Percentiles rank a stretch among this genome's conserved stretches.
Conservation (phyloP, 2,797 vertebrate genomes). For the Discoglossus pictus region DNA sequence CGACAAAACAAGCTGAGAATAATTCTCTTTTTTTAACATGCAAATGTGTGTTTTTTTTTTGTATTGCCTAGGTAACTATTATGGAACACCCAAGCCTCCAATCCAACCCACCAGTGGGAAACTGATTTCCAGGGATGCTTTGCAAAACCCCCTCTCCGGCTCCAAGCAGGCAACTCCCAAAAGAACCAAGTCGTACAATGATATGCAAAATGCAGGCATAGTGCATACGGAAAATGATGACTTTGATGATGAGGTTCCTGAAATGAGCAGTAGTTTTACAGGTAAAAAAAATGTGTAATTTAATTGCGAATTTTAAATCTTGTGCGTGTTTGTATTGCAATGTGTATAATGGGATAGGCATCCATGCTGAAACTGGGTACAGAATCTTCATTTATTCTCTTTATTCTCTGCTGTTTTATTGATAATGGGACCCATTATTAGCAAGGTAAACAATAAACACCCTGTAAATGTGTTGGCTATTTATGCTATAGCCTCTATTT, state of each 20-base stretch:
- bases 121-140: constrained; percentile 95
- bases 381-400: too few species aligned
- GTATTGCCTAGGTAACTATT: constrained; percentile 98
- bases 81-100: constrained; percentile 98
- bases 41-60: constrained; percentile 82
- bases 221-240: constrained; percentile 85
- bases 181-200: constrained; percentile 97
- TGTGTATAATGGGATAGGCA: constrained; percentile 11
- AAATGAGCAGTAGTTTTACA: constrained; percentile 99
- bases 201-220: constrained; percentile 99
- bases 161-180: constrained; percentile 90
- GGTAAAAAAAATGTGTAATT: constrained; percentile 68
- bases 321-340: constrained; percentile 18
- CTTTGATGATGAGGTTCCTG: constrained; percentile 89
- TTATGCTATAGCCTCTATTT: too few species aligned
- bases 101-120: constrained; percentile 93
- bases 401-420: too few species aligned
- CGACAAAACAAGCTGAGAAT: constrained; percentile 31
- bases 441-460: too few species aligned
- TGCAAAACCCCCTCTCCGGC: constrained; percentile 87
- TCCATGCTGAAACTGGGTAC: constrained; percentile 5
- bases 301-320: constrained; percentile 7
- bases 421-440: too few species aligned
- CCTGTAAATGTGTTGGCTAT: too few species aligned
- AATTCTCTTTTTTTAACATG: constrained; percentile 72